Evolutionary conservation across 2,113 vertebrate genomes (phyloP).

Genomic region (Acanthochromis polyacanthus): DNA sequence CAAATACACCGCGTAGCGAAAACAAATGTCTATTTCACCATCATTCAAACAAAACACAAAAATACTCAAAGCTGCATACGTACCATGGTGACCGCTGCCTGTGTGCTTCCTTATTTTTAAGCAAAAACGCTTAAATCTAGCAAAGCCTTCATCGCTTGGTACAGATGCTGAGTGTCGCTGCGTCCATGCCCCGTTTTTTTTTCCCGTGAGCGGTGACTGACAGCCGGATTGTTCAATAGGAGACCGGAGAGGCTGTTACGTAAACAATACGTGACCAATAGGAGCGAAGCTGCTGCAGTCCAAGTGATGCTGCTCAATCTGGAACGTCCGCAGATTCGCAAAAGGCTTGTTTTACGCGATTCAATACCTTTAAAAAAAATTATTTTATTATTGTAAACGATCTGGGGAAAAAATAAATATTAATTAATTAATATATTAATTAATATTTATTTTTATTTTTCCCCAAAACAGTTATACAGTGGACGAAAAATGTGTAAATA

Average conservation of each 20-base stretch:
- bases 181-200: constrained; percentile 54
- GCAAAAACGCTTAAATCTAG: constrained; percentile 30
- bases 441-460: too few species aligned
- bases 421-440: too few species aligned
- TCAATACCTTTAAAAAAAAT: background rate
- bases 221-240: constrained; percentile 75
- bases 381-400: background rate
- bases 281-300: constrained; percentile 14
- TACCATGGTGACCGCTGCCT: constrained; percentile 63
- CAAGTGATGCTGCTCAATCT: constrained; percentile 35
- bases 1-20: constrained; percentile 4
- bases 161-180: constrained; percentile 67
- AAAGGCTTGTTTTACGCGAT: background rate
- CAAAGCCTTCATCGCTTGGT: constrained; percentile 69
- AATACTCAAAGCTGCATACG: background rate
- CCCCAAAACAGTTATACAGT: too few species aligned
- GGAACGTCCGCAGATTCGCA: background rate
- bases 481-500: too few species aligned
- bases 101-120: constrained; percentile 42
- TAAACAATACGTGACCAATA: constrained; percentile 37
- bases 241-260: constrained; percentile 17
- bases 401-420: background rate
- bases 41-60: background rate
- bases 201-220: constrained; percentile 45
- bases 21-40: background rate